Evolutionary conservation across 2,797 vertebrate genomes (phyloP), one percentile per base, ranked within the genome.

Genomic region (Novumbra hubbsi): DNA sequence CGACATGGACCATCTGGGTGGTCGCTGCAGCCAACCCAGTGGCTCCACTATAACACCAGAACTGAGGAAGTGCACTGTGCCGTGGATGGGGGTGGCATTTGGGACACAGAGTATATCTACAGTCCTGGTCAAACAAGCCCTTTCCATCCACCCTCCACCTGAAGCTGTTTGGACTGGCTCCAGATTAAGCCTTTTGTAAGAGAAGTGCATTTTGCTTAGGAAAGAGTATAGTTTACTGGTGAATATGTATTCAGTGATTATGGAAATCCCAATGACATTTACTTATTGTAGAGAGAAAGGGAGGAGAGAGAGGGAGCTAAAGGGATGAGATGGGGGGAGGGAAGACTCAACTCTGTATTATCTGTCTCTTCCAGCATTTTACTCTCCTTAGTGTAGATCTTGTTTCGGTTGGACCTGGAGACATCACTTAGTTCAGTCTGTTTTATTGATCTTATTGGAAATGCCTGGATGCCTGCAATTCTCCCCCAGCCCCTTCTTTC

Each of bases 401-500:
- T 68, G 63, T 81, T 84, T 86, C 71, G 24, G 9, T 17, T 32
- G n/a, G 28, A 5, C 63, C 32, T 14, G 45, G 68, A 76, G 79
- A 73, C 83, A 86, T 90, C 90, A 81, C 84, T 84, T 76, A 79
- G 76, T 83, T 71, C 78, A 60, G 71, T 71, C 62, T 75, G 77
- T 81, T 79, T 78, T 76, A 14, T 78, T 88, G 80, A 80, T 83
- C 66, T 83, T 79, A 86, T 76, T 76, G 21, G n/a, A 73, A 73
- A 32, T 19, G 55, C 21, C 16, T 16, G 19, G 68, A 19, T 16
- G 19, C 19, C 71, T 62, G 14, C 77, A 86, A 78, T 83, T 27
- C 21, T 60, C 87, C 80, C 84, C 74, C 34, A 45, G 75, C 86
- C 85, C 85, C 91, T 90, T 87, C 89, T 86, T 86, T 63, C 75